Evolutionary conservation across 2,888 invertebrate species (phyloP).

Genomic region (Panopea generosa): DNA sequence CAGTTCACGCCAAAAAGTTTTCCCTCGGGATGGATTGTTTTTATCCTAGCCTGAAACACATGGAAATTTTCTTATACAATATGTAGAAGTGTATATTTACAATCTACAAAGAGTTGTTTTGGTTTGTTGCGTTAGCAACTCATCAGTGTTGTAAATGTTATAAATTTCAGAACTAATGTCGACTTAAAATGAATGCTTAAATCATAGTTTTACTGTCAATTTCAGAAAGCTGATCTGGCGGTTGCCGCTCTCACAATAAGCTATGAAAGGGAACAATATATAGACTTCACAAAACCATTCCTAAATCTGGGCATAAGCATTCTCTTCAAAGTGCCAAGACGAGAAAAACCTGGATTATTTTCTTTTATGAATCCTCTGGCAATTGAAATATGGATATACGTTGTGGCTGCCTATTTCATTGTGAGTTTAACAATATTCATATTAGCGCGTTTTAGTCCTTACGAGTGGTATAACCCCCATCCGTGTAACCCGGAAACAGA

Average conservation of each 20-base stretch:
- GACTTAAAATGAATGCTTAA: too few species aligned
- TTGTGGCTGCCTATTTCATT: conserved; percentile 96
- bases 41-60: too few species aligned
- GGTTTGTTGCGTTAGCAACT: too few species aligned
- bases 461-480: conserved; percentile 90
- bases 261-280: conserved; percentile 93
- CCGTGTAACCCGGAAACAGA: conserved; percentile 92
- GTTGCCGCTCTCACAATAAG: conserved; percentile 99
- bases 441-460: conserved; percentile 89
- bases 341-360: conserved; percentile 95
- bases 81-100: too few species aligned
- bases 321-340: conserved; percentile 95
- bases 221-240: conserved; percentile 88
- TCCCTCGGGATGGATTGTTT: too few species aligned
- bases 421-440: conserved; percentile 98
- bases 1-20: too few species aligned
- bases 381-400: conserved; percentile 96
- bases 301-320: conserved; percentile 86
- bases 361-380: conserved; percentile 96
- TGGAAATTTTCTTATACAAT: too few species aligned
- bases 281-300: conserved; percentile 87
- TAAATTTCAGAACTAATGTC: too few species aligned
- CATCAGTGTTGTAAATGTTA: too few species aligned
- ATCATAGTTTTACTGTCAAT: too few species aligned
- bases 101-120: too few species aligned